Evolutionary conservation across 2,797 vertebrate genomes (phyloP), one percentile per base, ranked within the genome.

Genomic region (Eurystomus glaucurus): DNA sequence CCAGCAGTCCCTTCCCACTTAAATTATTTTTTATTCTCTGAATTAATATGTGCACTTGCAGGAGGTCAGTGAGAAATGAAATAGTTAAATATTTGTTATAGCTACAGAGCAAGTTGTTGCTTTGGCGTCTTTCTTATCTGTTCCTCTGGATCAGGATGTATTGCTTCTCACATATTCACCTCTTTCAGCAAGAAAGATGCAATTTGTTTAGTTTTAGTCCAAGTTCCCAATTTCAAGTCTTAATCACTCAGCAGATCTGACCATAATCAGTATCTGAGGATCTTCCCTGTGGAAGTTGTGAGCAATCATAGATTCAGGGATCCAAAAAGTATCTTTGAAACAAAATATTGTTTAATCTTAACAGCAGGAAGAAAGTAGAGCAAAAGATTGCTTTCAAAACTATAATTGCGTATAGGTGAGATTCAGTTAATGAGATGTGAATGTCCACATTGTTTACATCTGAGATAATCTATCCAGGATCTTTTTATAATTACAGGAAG

Each of bases 151-250:
- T 86, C n/a, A 46, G 2, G 4, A 96, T 88, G 39, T 62, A 62
- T 26, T 88, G 33, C 54, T 93, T 88, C 77, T 91, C 70, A 94
- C 1, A 5, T 68, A 71, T 58, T 66, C 43, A 85, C 62, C 70
- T 91, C 72, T 48, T 95, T 74, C 90, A 85, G 66, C 62, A 91
- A 94, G 86, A 87, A 91, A 87, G 37, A 51, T 72, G 66, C 51
- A 66, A 72, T 94, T 96, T 92, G 21, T 81, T 92, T 93, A 66
- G 87, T 95, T 83, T 96, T 92, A 82, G 81, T 96, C 90, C 83
- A 95, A 93, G 77, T 79, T 70, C 61, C 77, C 95, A 92, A 93
- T 96, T 95, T 62, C 62, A 87, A 89, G n/a, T 15, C 45, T 91
- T 92, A 91, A 96, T 95, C 80, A 96, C 82, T 75, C 87, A 95